Evolutionary conservation across 2,888 invertebrate species (phyloP).

Genomic region (Ariolimax columbianus): DNA sequence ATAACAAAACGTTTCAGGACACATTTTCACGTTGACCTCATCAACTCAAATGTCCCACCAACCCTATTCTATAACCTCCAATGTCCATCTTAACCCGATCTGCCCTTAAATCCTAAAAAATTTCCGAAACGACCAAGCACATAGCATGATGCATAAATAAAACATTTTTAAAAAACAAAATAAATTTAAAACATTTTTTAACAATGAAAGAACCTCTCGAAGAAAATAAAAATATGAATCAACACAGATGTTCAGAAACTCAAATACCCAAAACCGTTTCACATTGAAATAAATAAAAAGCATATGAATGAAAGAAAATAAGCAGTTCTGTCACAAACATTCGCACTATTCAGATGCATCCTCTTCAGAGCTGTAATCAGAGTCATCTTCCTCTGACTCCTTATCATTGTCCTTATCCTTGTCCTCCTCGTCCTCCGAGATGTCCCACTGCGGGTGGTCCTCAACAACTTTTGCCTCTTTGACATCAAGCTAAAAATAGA

Average conservation of each 20-base stretch:
- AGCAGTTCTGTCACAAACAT: background rate
- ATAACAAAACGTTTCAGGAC: too few relatives aligned
- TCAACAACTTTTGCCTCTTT: constrained; percentile 95
- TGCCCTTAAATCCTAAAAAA: too few relatives aligned
- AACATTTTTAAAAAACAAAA: background rate
- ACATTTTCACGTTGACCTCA: too few relatives aligned
- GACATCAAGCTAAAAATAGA: constrained; percentile 87
- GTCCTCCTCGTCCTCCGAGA: constrained; percentile 91
- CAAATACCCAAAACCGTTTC: background rate
- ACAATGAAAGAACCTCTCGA: too few relatives aligned
- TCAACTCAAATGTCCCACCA: too few relatives aligned
- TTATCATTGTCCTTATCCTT: constrained; percentile 81
- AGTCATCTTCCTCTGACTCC: constrained; percentile 78
- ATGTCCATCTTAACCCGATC: too few relatives aligned
- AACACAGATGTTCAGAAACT: too few relatives aligned
- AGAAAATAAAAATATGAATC: too few relatives aligned
- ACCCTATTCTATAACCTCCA: too few relatives aligned
- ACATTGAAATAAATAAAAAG: constrained; percentile 15
- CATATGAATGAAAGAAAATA: background rate
- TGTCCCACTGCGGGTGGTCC: constrained; percentile 98
- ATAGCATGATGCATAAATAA: too few relatives aligned
- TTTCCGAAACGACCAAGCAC: too few relatives aligned
- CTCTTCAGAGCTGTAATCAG: constrained; percentile 34
- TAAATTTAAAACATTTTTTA: background rate
- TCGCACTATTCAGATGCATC: constrained; percentile 17